These are phyloP conservation scores for Ptychadena robeensis DNA, from an alignment of 2,797 vertebrate genomes.

Conservation along the genomic window DNA sequence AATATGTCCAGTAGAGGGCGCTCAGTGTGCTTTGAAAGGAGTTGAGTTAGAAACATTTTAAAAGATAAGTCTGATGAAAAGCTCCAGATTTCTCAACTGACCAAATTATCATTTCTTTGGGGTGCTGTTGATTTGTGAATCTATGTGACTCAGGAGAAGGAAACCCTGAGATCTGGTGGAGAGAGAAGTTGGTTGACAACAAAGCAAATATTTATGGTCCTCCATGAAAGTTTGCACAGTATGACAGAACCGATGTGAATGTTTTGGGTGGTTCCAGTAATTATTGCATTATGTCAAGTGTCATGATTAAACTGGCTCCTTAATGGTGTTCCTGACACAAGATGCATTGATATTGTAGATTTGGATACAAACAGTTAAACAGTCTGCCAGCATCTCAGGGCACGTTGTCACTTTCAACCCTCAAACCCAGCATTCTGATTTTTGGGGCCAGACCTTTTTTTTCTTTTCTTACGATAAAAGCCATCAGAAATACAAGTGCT, in stretches of 20 bases:
- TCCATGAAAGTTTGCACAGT: conserved; percentile 42
- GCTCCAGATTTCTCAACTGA: conserved; percentile 68
- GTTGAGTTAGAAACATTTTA: conserved; percentile 23
- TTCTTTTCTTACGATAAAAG: not conserved
- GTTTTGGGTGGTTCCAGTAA: conserved; percentile 34
- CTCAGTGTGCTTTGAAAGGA: conserved; percentile 74
- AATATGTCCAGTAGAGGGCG: conserved; percentile 77
- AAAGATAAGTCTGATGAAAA: conserved; percentile 58
- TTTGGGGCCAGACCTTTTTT: not conserved
- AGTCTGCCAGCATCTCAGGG: conserved; percentile 25
- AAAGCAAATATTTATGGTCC: conserved; percentile 42
- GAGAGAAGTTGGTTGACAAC: conserved; percentile 48
- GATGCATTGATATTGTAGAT: conserved; percentile 47
- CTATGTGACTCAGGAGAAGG: conserved; percentile 69
- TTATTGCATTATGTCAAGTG: conserved; percentile 48
- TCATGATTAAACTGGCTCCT: conserved; percentile 47
- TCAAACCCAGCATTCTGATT: not conserved
- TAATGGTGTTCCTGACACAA: conserved; percentile 39
- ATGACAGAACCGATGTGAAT: conserved; percentile 28
- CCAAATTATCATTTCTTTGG: conserved; percentile 76
- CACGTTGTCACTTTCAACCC: not conserved
- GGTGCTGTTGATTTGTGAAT: conserved; percentile 72
- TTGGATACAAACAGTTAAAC: conserved; percentile 51
- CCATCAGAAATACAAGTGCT: not conserved
- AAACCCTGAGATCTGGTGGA: conserved; percentile 72